Conservation (phyloP, 2,888 invertebrate species). For the Leptothorax acervorum region DNA sequence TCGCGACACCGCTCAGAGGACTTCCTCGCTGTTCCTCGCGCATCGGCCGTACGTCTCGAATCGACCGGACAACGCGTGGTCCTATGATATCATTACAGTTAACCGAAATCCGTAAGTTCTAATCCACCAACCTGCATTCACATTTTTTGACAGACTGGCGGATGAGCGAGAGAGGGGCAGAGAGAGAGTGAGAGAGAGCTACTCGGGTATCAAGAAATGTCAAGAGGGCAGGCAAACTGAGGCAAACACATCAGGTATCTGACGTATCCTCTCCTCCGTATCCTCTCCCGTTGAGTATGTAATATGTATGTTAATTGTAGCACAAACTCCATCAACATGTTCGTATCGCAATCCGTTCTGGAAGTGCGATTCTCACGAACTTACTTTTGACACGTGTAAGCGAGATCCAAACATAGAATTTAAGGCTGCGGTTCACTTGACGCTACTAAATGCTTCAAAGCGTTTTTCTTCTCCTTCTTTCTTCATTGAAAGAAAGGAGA, state of each 20-base stretch:
- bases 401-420: not conserved
- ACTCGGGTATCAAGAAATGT: slow-evolving; percentile 58
- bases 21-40: slow-evolving; percentile 40
- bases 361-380: not conserved
- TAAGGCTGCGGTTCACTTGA: too few species aligned
- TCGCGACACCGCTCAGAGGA: slow-evolving; percentile 56
- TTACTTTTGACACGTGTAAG: not conserved
- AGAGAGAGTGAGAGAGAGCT: slow-evolving; percentile 19
- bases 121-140: slow-evolving; percentile 63
- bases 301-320: not conserved
- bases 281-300: slow-evolving; percentile 22
- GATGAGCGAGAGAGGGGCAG: not conserved
- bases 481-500: too few species aligned
- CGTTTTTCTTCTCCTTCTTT: too few species aligned
- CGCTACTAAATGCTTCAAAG: too few species aligned
- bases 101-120: slow-evolving; percentile 61
- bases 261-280: slow-evolving; percentile 18
- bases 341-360: not conserved
- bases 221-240: slow-evolving; percentile 53
- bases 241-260: slow-evolving; percentile 46
- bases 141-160: slow-evolving; percentile 74
- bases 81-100: slow-evolving; percentile 68
- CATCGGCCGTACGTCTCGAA: slow-evolving; percentile 60
- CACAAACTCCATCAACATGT: not conserved
- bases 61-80: slow-evolving; percentile 64